These are phyloP conservation scores for Pelusios castaneus DNA, from an alignment of 2,113 vertebrate species.

Conservation along the genomic window DNA sequence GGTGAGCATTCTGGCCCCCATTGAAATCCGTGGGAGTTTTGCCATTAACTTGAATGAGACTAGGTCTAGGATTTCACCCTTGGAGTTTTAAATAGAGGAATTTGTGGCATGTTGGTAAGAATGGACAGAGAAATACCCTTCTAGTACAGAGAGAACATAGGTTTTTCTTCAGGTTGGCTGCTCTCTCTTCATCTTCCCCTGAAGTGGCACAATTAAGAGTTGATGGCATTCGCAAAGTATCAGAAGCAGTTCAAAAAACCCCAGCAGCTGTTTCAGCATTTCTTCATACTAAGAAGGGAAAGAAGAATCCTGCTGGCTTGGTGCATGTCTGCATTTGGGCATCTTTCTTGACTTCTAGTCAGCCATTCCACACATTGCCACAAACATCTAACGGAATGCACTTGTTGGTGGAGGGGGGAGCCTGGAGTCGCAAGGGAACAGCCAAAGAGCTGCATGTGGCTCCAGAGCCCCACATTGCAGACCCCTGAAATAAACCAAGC, in stretches of 20 bases:
- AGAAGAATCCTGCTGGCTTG: not conserved
- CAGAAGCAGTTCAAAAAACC: not conserved
- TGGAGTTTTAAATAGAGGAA: not conserved
- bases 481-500: not conserved
- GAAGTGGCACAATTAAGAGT: not conserved
- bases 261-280: not conserved
- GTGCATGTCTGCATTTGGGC: not conserved
- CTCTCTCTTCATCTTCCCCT: accelerated
- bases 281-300: not conserved
- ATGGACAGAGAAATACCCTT: not conserved
- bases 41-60: not conserved
- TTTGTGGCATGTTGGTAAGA: not conserved
- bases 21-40: not conserved
- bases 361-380: not conserved
- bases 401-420: not conserved
- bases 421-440: too few relatives aligned
- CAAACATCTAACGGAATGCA: not conserved
- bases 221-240: not conserved
- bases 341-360: not conserved
- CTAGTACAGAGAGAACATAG: not conserved
- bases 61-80: not conserved
- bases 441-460: too few relatives aligned
- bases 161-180: not conserved
- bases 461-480: too few relatives aligned
- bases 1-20: not conserved